Conservation (phyloP, 2,888 invertebrate genomes). For the Drosophila pseudotalamancana region DNA sequence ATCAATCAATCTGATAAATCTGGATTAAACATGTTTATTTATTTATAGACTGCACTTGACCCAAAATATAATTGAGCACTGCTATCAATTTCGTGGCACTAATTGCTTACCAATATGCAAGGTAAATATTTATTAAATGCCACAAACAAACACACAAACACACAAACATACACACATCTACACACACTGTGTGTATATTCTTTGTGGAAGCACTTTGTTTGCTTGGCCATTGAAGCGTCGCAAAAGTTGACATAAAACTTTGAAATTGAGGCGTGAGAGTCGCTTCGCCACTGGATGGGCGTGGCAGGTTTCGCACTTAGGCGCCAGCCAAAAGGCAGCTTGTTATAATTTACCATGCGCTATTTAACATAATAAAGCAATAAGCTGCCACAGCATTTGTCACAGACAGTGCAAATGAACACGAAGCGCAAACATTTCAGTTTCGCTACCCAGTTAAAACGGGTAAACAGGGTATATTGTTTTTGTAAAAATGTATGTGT, state of each 20-base stretch:
- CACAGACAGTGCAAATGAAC: conserved; percentile 10
- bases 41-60: neutral
- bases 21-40: neutral
- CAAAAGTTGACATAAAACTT: conserved; percentile 45
- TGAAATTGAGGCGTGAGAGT: conserved; percentile 17
- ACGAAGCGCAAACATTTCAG: conserved; percentile 38
- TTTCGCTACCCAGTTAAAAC: no score
- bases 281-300: conserved; percentile 19
- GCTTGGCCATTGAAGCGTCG: conserved; percentile 32
- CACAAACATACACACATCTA: neutral
- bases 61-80: neutral
- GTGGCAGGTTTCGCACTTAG: conserved; percentile 42
- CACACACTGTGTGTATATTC: neutral
- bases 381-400: conserved; percentile 60
- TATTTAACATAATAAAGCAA: conserved; percentile 77
- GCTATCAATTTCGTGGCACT: conserved; percentile 33
- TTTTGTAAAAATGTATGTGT: no score
- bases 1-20: neutral
- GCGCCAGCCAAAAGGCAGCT: conserved; percentile 55
- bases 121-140: conserved; percentile 28
- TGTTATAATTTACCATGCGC: conserved; percentile 75
- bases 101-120: conserved; percentile 51
- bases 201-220: conserved; percentile 35
- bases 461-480: no score
- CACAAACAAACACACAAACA: conserved; percentile 8